Evolutionary conservation across 2,888 invertebrate genomes (phyloP).

Genomic region (Toxonevra muliebris): DNA sequence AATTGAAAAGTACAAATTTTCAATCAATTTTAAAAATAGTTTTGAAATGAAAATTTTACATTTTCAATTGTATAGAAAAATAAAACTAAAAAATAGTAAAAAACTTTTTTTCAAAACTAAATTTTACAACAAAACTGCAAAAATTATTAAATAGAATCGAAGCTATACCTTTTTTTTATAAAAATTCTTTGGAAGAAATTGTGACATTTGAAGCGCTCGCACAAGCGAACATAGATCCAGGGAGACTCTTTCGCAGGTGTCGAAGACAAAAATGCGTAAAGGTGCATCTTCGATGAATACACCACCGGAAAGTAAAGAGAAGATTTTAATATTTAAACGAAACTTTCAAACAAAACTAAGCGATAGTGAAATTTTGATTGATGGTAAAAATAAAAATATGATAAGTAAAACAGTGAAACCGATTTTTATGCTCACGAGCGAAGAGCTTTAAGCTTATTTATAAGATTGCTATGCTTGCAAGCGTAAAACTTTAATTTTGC

Average conservation of each 20-base stretch:
- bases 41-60: slow-evolving; percentile 25
- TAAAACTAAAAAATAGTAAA: slow-evolving; percentile 22
- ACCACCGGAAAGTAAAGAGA: slow-evolving; percentile 24
- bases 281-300: slow-evolving; percentile 17
- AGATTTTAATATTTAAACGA: slow-evolving; percentile 23
- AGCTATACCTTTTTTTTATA: slow-evolving; percentile 2
- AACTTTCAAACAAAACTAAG: slow-evolving; percentile 29
- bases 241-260: neutral
- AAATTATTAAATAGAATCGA: slow-evolving; percentile 20
- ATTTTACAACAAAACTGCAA: slow-evolving; percentile 26
- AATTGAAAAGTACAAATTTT: too few relatives aligned
- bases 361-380: slow-evolving; percentile 24
- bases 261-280: slow-evolving; percentile 27
- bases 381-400: slow-evolving; percentile 16
- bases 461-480: too few relatives aligned
- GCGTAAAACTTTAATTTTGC: too few relatives aligned
- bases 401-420: too few relatives aligned
- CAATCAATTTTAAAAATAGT: slow-evolving; percentile 28
- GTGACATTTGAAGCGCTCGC: neutral
- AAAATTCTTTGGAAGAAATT: neutral
- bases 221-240: neutral
- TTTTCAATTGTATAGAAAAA: slow-evolving; percentile 32
- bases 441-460: too few relatives aligned
- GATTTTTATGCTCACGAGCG: too few relatives aligned
- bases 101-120: slow-evolving; percentile 27